Evolutionary conservation across 2,113 vertebrate genomes (phyloP).

Genomic region (Sisor rabdophorus): DNA sequence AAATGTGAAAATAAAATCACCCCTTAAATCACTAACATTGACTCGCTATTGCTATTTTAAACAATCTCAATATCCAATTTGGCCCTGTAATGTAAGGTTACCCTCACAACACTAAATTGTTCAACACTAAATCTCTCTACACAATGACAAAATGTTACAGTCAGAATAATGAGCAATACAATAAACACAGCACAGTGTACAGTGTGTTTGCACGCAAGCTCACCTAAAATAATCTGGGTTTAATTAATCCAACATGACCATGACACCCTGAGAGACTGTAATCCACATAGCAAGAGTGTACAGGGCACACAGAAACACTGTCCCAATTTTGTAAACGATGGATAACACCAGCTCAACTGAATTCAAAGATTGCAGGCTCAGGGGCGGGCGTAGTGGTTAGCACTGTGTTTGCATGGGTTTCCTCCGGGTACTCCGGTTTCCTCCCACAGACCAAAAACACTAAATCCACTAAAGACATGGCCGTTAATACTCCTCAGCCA

Average conservation of each 20-base stretch:
- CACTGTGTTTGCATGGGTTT: no score
- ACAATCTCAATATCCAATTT: not conserved
- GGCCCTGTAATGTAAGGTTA: not conserved
- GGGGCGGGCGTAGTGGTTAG: no score
- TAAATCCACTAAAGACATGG: no score
- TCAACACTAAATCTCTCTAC: constrained; percentile 3
- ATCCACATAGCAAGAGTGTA: constrained; percentile 13
- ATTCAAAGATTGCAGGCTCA: constrained; percentile 48
- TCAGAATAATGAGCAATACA: not conserved
- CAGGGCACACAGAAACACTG: constrained; percentile 17
- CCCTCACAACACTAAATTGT: not conserved
- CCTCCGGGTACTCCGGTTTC: no score
- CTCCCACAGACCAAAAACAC: no score
- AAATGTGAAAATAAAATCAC: not conserved
- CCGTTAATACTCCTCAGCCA: no score
- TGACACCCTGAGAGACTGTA: constrained; percentile 14
- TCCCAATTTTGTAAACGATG: constrained; percentile 53
- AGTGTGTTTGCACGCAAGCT: constrained; percentile 28
- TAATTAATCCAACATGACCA: constrained; percentile 42
- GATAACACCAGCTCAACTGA: constrained; percentile 48
- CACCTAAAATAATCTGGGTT: constrained; percentile 12
- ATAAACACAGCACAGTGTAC: constrained; percentile 23
- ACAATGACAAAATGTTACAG: not conserved
- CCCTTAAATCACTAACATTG: not conserved
- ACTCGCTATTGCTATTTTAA: not conserved